phyloP scores from a whole-genome alignment of 2,797 vertebrate species.

The Helostoma temminkii region DNA sequence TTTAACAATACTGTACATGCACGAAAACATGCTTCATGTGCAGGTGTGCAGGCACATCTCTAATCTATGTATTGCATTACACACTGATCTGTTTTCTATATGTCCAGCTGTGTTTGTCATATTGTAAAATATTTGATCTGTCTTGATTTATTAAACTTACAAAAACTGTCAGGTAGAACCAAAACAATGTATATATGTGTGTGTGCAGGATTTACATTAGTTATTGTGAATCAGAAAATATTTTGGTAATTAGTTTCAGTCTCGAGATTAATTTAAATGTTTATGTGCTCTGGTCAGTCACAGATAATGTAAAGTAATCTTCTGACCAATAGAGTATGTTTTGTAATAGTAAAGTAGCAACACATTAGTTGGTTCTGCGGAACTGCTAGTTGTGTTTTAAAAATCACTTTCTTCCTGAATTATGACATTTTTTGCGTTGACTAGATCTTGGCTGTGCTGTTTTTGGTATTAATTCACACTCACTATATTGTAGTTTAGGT shows the following conservation, averaged over 20 bases:
- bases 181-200: slow-evolving; percentile 18
- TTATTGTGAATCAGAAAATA: not conserved
- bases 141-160: slow-evolving; percentile 26
- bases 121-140: slow-evolving; percentile 37
- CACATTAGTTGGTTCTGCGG: not conserved
- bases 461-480: not conserved
- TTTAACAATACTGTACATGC: slow-evolving; percentile 43
- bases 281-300: not conserved
- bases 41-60: slow-evolving; percentile 46
- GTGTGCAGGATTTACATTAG: too few relatives aligned
- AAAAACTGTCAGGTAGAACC: slow-evolving; percentile 22
- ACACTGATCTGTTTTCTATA: slow-evolving; percentile 49
- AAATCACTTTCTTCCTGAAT: slow-evolving; percentile 8
- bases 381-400: not conserved
- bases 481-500: not conserved
- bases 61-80: slow-evolving; percentile 40
- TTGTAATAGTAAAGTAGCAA: slow-evolving; percentile 4
- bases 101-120: slow-evolving; percentile 25
- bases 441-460: not conserved
- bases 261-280: not conserved
- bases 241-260: not conserved
- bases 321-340: slow-evolving; percentile 3
- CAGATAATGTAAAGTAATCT: not conserved
- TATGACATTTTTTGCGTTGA: not conserved
- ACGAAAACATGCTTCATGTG: slow-evolving; percentile 38